These are phyloP conservation scores for Pteronura brasiliensis DNA, from an alignment of 2,113 vertebrate genomes.

Conservation along the genomic window DNA sequence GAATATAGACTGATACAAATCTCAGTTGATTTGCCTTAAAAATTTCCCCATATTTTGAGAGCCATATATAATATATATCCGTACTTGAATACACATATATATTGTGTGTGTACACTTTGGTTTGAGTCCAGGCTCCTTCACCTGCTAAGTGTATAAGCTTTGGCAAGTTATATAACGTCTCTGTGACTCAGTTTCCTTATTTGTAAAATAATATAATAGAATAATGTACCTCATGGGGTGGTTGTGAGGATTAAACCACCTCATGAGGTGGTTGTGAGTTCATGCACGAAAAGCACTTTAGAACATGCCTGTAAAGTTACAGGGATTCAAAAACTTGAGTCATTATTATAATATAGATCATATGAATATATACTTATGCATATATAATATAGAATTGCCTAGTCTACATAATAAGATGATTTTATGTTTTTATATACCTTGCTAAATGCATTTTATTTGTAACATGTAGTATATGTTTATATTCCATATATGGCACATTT, in stretches of 20 bases:
- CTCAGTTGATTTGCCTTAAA: background rate
- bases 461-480: background rate
- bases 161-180: background rate
- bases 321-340: background rate
- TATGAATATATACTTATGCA: background rate
- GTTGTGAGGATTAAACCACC: background rate
- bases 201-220: slow-evolving; percentile 1
- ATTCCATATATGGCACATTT: background rate
- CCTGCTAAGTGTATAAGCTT: background rate
- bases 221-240: background rate
- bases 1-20: background rate
- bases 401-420: background rate
- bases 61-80: background rate
- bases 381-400: background rate
- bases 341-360: background rate
- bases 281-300: background rate
- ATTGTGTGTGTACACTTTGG: background rate
- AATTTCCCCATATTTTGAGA: background rate
- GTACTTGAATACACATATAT: background rate
- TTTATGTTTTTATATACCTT: background rate
- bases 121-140: background rate
- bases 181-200: background rate
- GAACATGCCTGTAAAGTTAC: background rate
- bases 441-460: background rate
- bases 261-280: background rate